phyloP scores from a whole-genome alignment of 2,888 invertebrate species.

The Clivina fossor region DNA sequence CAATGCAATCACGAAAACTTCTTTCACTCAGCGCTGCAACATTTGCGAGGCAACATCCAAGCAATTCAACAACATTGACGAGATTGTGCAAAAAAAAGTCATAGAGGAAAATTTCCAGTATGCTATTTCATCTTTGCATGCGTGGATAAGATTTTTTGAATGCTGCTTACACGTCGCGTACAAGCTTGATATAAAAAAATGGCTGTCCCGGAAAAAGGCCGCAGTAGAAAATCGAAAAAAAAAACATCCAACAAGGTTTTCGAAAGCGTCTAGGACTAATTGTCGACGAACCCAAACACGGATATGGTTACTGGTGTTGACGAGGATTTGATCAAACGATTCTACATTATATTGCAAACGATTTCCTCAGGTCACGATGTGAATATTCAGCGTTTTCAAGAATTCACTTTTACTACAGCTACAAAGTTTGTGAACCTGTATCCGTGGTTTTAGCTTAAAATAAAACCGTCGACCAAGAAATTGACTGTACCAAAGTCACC shows the following conservation, averaged over 20 bases:
- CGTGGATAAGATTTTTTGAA: conserved; percentile 32
- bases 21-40: conserved; percentile 4
- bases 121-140: conserved; percentile 18
- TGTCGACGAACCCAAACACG: conserved; percentile 37
- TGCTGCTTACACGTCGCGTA: conserved; percentile 22
- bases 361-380: conserved; percentile 40
- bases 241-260: conserved; percentile 33
- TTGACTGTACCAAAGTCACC: too few relatives aligned
- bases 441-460: conserved; percentile 44
- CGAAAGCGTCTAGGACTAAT: conserved; percentile 38
- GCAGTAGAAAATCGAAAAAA: too few relatives aligned
- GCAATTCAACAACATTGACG: conserved; percentile 20
- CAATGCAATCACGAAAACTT: conserved; percentile 8
- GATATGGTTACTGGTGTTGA: conserved; percentile 44
- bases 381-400: conserved; percentile 38
- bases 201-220: neutral
- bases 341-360: conserved; percentile 40
- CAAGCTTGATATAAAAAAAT: conserved; percentile 1
- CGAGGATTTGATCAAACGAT: conserved; percentile 41
- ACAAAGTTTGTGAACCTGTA: conserved; percentile 39
- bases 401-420: conserved; percentile 35
- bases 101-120: neutral
- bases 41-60: too few relatives aligned
- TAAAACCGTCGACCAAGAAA: too few relatives aligned
- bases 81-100: neutral